Evolutionary conservation across 2,888 invertebrate species (phyloP).

Genomic region (Onthophagus sagittarius): DNA sequence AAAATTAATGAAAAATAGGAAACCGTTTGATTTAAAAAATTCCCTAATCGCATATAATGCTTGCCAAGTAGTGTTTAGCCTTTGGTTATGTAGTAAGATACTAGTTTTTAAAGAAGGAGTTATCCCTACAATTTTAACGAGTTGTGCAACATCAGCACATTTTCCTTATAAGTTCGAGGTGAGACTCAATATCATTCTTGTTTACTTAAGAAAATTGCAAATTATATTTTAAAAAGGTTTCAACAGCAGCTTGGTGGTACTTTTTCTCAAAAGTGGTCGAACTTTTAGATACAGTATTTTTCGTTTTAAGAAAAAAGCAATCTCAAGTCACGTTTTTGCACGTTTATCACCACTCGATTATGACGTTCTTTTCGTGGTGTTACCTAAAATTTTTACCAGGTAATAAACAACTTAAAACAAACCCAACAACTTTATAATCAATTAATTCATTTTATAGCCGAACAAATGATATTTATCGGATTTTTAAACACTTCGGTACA

Average conservation of each 20-base stretch:
- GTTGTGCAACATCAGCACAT: background rate
- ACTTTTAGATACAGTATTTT: slow-evolving; percentile 59
- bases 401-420: background rate
- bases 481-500: slow-evolving; percentile 86
- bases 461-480: slow-evolving; percentile 83
- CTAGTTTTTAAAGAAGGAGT: slow-evolving; percentile 13
- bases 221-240: slow-evolving; percentile 49
- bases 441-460: slow-evolving; percentile 72
- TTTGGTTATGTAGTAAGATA: slow-evolving; percentile 54
- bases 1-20: slow-evolving; percentile 77
- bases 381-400: slow-evolving; percentile 51
- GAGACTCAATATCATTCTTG: slow-evolving; percentile 15
- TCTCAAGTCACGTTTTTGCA: slow-evolving; percentile 82
- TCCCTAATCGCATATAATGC: slow-evolving; percentile 79
- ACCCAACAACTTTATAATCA: slow-evolving; percentile 42
- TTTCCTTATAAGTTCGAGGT: slow-evolving; percentile 45
- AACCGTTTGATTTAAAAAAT: slow-evolving; percentile 75
- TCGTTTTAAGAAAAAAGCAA: slow-evolving; percentile 75
- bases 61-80: slow-evolving; percentile 82
- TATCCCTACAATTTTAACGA: no score
- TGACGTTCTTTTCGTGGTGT: background rate
- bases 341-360: slow-evolving; percentile 61
- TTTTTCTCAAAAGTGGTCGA: slow-evolving; percentile 55
- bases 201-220: slow-evolving; percentile 31
- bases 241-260: slow-evolving; percentile 64